phyloP scores from a whole-genome alignment of 1,140 invertebrate genomes.

The Heliconius melpomene region DNA sequence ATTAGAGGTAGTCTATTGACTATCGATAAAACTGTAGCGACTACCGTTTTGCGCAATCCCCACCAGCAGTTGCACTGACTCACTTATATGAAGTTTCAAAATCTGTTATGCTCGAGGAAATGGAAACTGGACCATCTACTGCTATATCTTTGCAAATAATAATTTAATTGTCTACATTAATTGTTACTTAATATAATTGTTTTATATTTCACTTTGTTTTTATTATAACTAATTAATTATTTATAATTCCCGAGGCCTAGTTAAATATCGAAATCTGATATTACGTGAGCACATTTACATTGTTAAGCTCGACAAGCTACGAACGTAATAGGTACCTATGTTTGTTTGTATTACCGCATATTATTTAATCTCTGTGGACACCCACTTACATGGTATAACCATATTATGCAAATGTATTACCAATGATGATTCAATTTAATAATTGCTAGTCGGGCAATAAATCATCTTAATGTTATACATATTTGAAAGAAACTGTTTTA shows the following conservation, averaged over 20 bases:
- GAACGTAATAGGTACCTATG: slow-evolving; percentile 25
- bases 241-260: not conserved
- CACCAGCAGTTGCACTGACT: slow-evolving; percentile 34
- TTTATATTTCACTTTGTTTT: slow-evolving; percentile 8
- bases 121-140: slow-evolving; percentile 18
- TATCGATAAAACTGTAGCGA: slow-evolving; percentile 45
- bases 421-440: too few species aligned
- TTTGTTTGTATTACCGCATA: slow-evolving; percentile 28
- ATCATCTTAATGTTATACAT: not conserved
- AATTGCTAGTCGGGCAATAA: not conserved
- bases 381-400: slow-evolving; percentile 29
- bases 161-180: too few species aligned
- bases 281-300: slow-evolving; percentile 36
- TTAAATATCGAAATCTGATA: slow-evolving; percentile 16
- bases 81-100: slow-evolving; percentile 33
- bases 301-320: slow-evolving; percentile 33
- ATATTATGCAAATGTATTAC: slow-evolving; percentile 36
- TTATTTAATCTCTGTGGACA: slow-evolving; percentile 38
- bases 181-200: slow-evolving; percentile 14
- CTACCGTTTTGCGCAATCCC: slow-evolving; percentile 36
- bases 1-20: slow-evolving; percentile 45
- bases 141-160: slow-evolving; percentile 5
- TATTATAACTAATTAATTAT: not conserved
- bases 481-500: not conserved
- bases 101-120: slow-evolving; percentile 33